Base-by-base conservation (phyloP, 2,113 vertebrate genomes). In the Carlito syrichta region DNA sequence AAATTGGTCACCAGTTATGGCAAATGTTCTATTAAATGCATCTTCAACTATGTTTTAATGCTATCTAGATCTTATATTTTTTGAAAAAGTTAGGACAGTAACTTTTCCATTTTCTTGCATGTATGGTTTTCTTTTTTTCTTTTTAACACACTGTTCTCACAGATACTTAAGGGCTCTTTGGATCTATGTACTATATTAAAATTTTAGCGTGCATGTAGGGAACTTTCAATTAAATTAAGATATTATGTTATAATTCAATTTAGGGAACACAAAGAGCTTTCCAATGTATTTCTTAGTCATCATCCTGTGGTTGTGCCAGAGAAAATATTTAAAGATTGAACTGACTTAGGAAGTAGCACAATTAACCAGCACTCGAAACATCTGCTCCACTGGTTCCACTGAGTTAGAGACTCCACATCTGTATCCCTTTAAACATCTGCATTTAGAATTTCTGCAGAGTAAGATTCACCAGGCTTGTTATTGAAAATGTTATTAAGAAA, bases 291-390 rank as follows among this genome's bases (percentile, higher is more conserved):
- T 96, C 83, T 62, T 54, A 92, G 43, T 63, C 84, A 86, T 68
- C 13, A 2, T 92, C 40, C 30, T 86, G 91, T 74, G 45, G 25
- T 63, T 6, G 0, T 76, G 58, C 50, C 63, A 94, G 84, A 90
- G 35, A 92, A 97, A 95, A 87, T 88, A 84, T 85, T 60, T 94
- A 48, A 92, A 92, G 27, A 38, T 85, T 87, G 16, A 48, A 85
- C 63, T 73, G 38, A 87, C 73, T 96, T 90, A 63, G 43, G 58
- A 96, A 92, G 43, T 52, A 52, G 45, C 82, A 4, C 38, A 91
- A 43, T 89, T 60, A 97, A 35, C 56, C 40, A 91, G 45, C 2
- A 23, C 48, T 91, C n/a, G 83, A 84, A 96, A 74, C 89, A 79
- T 94, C 78, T 91, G 89, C 13, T 86, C 27, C 50, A 56, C 43